A percentile compares a stretch with the other conserved stretches of the same genome.
These are phyloP conservation scores for Apodemus speciosus DNA, from an alignment of 2,113 vertebrate species.

Conservation along the genomic window DNA sequence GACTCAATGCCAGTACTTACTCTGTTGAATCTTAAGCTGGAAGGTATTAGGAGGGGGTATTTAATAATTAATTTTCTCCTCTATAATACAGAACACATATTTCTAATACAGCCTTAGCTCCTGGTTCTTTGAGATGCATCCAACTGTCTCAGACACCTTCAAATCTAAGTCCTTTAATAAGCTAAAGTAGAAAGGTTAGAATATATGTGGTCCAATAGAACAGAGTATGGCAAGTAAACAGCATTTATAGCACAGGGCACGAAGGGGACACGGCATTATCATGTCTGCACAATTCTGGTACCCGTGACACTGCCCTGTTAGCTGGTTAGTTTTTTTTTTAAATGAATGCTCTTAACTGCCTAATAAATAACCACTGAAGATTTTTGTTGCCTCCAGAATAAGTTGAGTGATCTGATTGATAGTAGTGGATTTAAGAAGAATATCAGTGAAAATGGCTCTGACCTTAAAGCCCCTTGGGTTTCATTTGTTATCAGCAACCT, in stretches of 20 bases:
- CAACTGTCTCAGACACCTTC: slow-evolving; percentile 23
- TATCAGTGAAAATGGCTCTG: slow-evolving; percentile 15
- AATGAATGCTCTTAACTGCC: not conserved
- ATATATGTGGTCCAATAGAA: not conserved
- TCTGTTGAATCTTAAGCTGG: not conserved
- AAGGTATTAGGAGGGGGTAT: slow-evolving; percentile 2
- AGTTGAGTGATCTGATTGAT: not conserved
- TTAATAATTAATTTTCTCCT: slow-evolving; percentile 21
- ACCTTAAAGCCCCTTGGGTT: slow-evolving; percentile 13
- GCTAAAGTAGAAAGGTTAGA: slow-evolving; percentile 20
- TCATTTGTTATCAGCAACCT: not conserved
- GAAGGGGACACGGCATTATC: not conserved
- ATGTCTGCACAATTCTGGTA: not conserved
- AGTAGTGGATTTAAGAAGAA: not conserved
- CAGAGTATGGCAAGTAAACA: not conserved
- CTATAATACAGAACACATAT: not conserved
- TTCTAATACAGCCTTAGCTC: not conserved
- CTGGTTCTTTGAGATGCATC: slow-evolving; percentile 18
- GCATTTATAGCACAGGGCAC: not conserved
- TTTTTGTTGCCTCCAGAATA: not conserved
- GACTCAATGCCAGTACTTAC: not conserved
- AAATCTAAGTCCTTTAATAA: not conserved
- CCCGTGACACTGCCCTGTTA: not conserved
- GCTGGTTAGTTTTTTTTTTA: not conserved
- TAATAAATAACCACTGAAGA: not conserved